Conservation (phyloP, 2,888 invertebrate genomes). For the Leuctra nigra region DNA sequence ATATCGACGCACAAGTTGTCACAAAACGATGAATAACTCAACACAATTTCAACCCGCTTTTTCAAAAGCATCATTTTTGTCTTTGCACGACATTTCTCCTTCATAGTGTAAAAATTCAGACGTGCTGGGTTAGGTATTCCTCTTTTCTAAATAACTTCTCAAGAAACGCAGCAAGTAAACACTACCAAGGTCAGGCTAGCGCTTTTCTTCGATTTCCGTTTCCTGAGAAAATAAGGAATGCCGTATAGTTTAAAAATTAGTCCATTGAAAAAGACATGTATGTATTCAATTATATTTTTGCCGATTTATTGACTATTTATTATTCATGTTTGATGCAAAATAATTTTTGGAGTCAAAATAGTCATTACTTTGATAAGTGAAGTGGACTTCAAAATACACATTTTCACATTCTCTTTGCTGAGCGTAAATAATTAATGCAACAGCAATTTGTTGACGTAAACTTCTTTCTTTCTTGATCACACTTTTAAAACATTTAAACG, state of each 20-base stretch:
- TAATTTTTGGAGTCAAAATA: constrained; percentile 20
- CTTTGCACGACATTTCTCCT: constrained; percentile 33
- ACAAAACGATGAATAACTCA: constrained; percentile 32
- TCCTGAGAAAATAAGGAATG: constrained; percentile 4
- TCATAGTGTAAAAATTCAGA: constrained; percentile 32
- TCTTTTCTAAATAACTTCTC: constrained; percentile 40
- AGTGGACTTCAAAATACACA: constrained; percentile 14
- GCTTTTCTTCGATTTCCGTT: constrained; percentile 22
- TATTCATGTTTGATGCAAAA: constrained; percentile 14
- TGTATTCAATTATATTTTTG: not conserved
- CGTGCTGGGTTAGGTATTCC: constrained; percentile 34
- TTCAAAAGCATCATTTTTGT: constrained; percentile 28
- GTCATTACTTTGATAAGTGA: constrained; percentile 14
- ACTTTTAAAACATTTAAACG: too few species aligned
- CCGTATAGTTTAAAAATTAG: not conserved
- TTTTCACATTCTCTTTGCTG: too few species aligned
- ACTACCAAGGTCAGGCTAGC: constrained; percentile 42
- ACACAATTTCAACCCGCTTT: constrained; percentile 33
- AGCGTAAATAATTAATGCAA: too few species aligned
- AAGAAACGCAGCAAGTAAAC: constrained; percentile 45
- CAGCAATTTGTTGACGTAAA: too few species aligned
- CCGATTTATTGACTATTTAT: constrained; percentile 5
- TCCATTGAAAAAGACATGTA: not conserved
- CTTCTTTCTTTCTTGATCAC: too few species aligned
- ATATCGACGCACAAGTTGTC: constrained; percentile 32